A percentile compares a stretch with the other conserved stretches of the same genome.
Evolutionary conservation across 2,797 vertebrate genomes (phyloP).

Genomic region (Sebastes cheni): DNA sequence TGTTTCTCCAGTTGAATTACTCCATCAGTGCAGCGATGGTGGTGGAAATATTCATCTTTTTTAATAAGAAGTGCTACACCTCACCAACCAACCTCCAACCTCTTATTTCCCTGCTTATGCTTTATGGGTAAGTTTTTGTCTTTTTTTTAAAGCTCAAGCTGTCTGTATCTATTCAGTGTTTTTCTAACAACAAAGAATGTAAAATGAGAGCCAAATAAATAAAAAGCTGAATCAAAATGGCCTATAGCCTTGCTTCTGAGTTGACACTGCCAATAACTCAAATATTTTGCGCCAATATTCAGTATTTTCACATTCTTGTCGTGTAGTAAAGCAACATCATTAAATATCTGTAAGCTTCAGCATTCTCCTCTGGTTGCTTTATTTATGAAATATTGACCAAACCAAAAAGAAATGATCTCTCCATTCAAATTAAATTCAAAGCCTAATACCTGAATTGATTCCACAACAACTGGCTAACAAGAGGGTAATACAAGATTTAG

Average conservation of each 20-base stretch:
- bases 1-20: constrained; percentile 86
- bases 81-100: constrained; percentile 88
- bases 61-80: constrained; percentile 92
- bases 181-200: neutral
- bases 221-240: neutral
- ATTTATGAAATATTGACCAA: neutral
- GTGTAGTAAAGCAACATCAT: neutral
- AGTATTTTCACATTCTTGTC: neutral
- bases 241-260: neutral
- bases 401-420: neutral
- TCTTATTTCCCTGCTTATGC: constrained; percentile 85
- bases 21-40: constrained; percentile 89
- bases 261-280: neutral
- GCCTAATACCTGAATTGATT: neutral
- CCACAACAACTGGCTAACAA: neutral
- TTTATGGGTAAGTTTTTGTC: constrained; percentile 69
- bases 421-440: neutral
- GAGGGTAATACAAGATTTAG: neutral
- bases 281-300: neutral
- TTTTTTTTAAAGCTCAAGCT: neutral
- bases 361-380: neutral
- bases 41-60: constrained; percentile 88
- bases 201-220: neutral
- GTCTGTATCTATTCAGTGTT: neutral
- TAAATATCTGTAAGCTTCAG: neutral